Evolutionary conservation across 2,113 vertebrate species (phyloP).

Genomic region (Atractosteus spatula): DNA sequence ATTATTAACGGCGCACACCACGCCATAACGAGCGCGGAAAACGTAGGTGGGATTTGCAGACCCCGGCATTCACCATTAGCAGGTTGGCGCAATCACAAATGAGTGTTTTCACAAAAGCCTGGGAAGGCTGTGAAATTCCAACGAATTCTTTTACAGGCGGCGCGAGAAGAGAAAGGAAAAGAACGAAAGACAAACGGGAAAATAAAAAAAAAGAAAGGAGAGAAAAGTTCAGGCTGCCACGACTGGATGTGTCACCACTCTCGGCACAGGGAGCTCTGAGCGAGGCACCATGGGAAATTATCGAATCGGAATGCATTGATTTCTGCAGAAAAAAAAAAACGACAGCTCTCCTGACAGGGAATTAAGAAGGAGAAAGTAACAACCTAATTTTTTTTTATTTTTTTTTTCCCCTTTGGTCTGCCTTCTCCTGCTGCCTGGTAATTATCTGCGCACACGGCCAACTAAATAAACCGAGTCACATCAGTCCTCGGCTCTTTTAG

Average conservation of each 20-base stretch:
- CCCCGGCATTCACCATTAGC: slow-evolving; percentile 92
- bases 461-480: too few relatives aligned
- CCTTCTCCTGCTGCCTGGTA: not conserved
- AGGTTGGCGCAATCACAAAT: slow-evolving; percentile 90
- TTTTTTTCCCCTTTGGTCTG: slow-evolving; percentile 35
- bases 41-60: slow-evolving; percentile 82
- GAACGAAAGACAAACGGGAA: slow-evolving; percentile 14
- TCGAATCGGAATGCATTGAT: slow-evolving; percentile 88
- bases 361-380: slow-evolving; percentile 65
- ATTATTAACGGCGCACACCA: slow-evolving; percentile 90
- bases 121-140: slow-evolving; percentile 82
- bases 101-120: slow-evolving; percentile 79
- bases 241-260: slow-evolving; percentile 86
- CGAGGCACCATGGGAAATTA: slow-evolving; percentile 91
- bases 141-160: slow-evolving; percentile 58
- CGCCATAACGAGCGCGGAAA: slow-evolving; percentile 77
- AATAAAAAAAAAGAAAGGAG: slow-evolving; percentile 22
- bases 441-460: slow-evolving; percentile 7
- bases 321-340: slow-evolving; percentile 62
- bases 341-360: slow-evolving; percentile 65
- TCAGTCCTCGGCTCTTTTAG: too few relatives aligned
- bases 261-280: slow-evolving; percentile 60
- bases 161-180: slow-evolving; percentile 12
- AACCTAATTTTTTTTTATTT: slow-evolving; percentile 57
- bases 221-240: slow-evolving; percentile 69